Evolutionary conservation across 2,797 vertebrate species (phyloP).

Genomic region (Amphiprion clarkii): DNA sequence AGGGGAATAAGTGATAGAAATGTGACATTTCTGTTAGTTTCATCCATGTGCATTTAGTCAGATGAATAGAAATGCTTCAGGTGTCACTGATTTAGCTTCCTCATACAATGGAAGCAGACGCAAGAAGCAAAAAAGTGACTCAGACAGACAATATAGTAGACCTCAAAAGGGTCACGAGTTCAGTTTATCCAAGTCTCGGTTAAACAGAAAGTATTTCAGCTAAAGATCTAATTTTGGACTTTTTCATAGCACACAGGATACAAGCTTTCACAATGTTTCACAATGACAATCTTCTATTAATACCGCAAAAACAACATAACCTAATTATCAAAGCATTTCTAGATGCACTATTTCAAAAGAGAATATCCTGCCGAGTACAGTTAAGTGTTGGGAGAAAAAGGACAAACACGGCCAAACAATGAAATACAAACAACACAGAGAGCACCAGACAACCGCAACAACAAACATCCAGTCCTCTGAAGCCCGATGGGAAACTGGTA

Average conservation of each 20-base stretch:
- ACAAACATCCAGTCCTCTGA: conserved; percentile 76
- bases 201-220: conserved; percentile 1
- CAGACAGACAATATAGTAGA: background rate
- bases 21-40: too few relatives aligned
- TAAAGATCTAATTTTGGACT: conserved; percentile 37
- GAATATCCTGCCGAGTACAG: conserved; percentile 71
- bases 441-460: conserved; percentile 50
- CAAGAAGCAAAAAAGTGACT: background rate
- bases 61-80: background rate
- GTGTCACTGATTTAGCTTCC: background rate
- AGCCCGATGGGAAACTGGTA: conserved; percentile 77
- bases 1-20: too few relatives aligned
- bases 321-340: conserved; percentile 68
- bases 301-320: conserved; percentile 69
- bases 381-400: conserved; percentile 53
- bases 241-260: conserved; percentile 26
- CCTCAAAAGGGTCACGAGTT: background rate
- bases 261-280: conserved; percentile 55
- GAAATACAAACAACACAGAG: conserved; percentile 70
- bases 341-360: conserved; percentile 57
- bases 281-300: conserved; percentile 73
- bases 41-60: too few relatives aligned
- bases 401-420: conserved; percentile 77
- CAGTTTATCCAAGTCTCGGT: conserved; percentile 8
- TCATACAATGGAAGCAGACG: background rate